Percentiles rank a stretch among this genome's conserved stretches.
These are phyloP conservation scores for Jaculus jaculus DNA, from an alignment of 2,113 vertebrate species.

Conservation along the genomic window DNA sequence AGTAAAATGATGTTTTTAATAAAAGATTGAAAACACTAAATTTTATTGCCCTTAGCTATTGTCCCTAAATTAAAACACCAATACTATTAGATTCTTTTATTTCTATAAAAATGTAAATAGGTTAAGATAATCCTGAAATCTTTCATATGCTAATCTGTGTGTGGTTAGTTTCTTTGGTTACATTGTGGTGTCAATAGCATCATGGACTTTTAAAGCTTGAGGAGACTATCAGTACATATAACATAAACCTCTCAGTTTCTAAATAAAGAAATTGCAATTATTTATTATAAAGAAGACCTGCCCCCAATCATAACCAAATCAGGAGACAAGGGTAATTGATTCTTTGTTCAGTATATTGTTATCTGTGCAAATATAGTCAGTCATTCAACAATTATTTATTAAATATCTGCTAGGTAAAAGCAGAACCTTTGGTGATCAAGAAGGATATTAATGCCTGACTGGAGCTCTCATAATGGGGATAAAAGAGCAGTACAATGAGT, in stretches of 20 bases:
- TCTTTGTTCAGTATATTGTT: neutral
- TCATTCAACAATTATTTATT: slow-evolving; percentile 26
- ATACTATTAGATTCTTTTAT: slow-evolving; percentile 22
- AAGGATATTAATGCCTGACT: neutral
- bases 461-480: neutral
- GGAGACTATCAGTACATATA: neutral
- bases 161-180: slow-evolving; percentile 10
- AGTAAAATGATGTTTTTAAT: neutral
- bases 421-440: neutral
- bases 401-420: neutral
- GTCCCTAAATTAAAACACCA: neutral
- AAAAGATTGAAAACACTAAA: neutral
- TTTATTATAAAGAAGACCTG: neutral
- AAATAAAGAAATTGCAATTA: neutral
- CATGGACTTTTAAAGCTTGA: neutral
- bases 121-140: neutral
- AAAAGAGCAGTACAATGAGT: neutral
- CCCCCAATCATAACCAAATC: neutral
- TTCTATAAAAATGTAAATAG: slow-evolving; percentile 25
- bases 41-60: neutral
- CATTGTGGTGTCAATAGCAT: neutral
- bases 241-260: neutral
- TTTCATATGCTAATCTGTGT: neutral
- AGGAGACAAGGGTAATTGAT: neutral
- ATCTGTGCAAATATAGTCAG: neutral